These are phyloP conservation scores for Troglohyphantes excavatus DNA, from an alignment of 2,888 invertebrate species.

Conservation along the genomic window DNA sequence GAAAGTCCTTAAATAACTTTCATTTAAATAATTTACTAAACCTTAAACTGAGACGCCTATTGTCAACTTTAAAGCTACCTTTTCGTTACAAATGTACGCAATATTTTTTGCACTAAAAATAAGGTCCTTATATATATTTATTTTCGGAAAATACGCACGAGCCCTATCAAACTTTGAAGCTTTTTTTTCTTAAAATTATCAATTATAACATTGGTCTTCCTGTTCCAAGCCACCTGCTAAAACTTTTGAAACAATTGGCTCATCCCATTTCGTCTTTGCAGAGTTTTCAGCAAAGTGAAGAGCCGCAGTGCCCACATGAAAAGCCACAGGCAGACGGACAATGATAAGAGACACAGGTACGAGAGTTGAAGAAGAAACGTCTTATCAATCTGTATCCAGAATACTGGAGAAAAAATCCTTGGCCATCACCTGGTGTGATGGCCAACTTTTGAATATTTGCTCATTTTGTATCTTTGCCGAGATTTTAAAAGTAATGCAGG, in stretches of 20 bases:
- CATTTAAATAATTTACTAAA: too few relatives aligned
- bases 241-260: not conserved
- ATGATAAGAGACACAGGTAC: constrained; percentile 58
- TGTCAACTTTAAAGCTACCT: too few relatives aligned
- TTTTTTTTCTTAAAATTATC: too few relatives aligned
- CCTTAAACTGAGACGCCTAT: too few relatives aligned
- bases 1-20: too few relatives aligned
- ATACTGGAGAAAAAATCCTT: constrained; percentile 37
- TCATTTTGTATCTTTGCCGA: constrained; percentile 76
- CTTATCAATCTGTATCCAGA: constrained; percentile 57
- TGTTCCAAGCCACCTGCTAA: too few relatives aligned
- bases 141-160: too few relatives aligned
- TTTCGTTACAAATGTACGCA: too few relatives aligned
- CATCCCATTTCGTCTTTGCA: constrained; percentile 84
- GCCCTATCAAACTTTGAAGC: too few relatives aligned
- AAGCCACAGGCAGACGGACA: constrained; percentile 87
- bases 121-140: too few relatives aligned
- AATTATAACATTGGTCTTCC: too few relatives aligned
- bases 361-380: constrained; percentile 79
- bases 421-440: constrained; percentile 28
- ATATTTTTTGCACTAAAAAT: too few relatives aligned
- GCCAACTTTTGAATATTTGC: constrained; percentile 75
- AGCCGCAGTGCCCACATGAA: constrained; percentile 99
- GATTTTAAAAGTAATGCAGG: constrained; percentile 77
- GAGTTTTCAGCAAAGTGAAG: constrained; percentile 98